Evolutionary conservation across 2,113 vertebrate genomes (phyloP), one percentile per base, ranked within the genome.

Genomic region (Pollimyrus isidori): DNA sequence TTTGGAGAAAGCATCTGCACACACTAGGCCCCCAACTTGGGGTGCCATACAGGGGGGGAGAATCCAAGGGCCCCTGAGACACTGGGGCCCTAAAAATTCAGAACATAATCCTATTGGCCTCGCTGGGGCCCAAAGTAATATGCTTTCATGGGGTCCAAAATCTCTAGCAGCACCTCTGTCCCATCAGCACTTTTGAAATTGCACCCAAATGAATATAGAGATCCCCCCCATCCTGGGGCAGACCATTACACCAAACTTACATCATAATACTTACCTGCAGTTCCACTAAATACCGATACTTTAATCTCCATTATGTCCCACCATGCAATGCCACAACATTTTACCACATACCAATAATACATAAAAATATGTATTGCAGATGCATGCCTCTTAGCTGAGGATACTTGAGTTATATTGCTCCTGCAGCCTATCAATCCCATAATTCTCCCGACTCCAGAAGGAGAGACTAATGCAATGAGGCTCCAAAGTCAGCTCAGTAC

Each of bases 181-280:
- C n/a, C 26, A 15, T 23, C 49, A 26, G 4, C 13, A 3, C 48
- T 48, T 89, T 87, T 90, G 92, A 92, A 91, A 84, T 69, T 85
- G 91, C 90, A 93, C 89, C 89, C 80, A 92, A 91, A 95, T 94
- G 90, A 50, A 80, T 91, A 87, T 87, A 69, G 90, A 89, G 92
- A 92, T 35, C 86, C n/a, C 89, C 45, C 42, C 49, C 9, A 10
- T 35, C 35, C 23, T 85, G 87, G 91, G 89, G 89, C 90, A 89
- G 91, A 90, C 90, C 92, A 91, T 92, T 92, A 93, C 90, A 83
- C n/a, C 88, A 50, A 73, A 65, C 91, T 88, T 3, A 69, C 11
- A 69, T 69, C n/a, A 30, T 30, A 30, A 30, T 35, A 30, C 11
- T 10, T 69, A 35, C 5, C 21, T 7, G 56, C 56, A 58, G 56